These are phyloP conservation scores for Polydrusus tereticollis DNA, from an alignment of 2,888 invertebrate genomes.

Conservation along the genomic window DNA sequence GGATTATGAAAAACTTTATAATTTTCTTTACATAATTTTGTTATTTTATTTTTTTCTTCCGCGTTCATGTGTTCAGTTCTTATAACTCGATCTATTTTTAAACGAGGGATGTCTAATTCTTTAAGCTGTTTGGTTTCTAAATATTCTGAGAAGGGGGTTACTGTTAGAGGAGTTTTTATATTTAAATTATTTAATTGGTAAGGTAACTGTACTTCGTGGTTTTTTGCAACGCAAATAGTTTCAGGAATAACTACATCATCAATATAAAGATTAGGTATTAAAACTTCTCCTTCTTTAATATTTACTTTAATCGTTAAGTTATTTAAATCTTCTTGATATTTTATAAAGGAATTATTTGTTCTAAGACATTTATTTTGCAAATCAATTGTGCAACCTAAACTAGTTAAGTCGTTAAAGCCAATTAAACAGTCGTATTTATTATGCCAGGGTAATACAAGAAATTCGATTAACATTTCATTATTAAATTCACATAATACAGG, in stretches of 20 bases:
- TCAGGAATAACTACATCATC: neutral
- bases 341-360: neutral
- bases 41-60: conserved; percentile 43
- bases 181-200: neutral
- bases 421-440: conserved; percentile 19
- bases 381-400: conserved; percentile 6
- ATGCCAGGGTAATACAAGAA: conserved; percentile 7
- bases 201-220: neutral
- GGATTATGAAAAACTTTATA: conserved; percentile 37
- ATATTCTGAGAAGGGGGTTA: neutral
- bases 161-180: neutral
- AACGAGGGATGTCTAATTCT: neutral
- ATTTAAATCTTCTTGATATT: conserved; percentile 10
- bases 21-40: conserved; percentile 32
- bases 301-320: conserved; percentile 16
- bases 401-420: conserved; percentile 7
- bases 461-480: neutral
- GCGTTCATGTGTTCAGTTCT: conserved; percentile 35
- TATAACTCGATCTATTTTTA: neutral
- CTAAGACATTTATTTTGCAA: conserved; percentile 13
- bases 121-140: neutral
- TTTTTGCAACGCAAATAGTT: neutral
- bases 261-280: conserved; percentile 3
- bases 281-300: conserved; percentile 5
- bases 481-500: conserved; percentile 4